A percentile compares a stretch with the other conserved stretches of the same genome.
Evolutionary conservation across 1,140 invertebrate genomes (phyloP).

Genomic region (Apis dorsata): DNA sequence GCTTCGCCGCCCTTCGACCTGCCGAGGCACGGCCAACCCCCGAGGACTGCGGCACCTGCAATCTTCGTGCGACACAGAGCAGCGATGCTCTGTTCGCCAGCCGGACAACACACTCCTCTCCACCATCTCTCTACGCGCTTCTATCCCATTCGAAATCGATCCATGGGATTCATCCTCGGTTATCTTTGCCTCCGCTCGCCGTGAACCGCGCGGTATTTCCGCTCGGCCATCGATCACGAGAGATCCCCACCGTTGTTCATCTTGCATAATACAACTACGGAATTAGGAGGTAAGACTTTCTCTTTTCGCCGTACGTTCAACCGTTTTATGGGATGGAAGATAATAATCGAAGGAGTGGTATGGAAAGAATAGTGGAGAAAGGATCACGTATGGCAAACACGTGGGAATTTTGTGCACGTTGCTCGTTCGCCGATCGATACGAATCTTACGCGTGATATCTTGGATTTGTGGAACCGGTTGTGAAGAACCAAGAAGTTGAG

Average conservation of each 20-base stretch:
- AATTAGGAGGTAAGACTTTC: constrained; percentile 13
- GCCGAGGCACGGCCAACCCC: constrained; percentile 64
- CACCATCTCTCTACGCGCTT: constrained; percentile 5
- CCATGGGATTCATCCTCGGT: constrained; percentile 17
- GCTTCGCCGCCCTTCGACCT: constrained; percentile 44
- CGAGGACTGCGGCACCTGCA: constrained; percentile 72
- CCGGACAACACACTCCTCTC: neutral
- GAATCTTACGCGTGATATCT: constrained; percentile 2
- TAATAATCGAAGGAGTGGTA: too few relatives aligned
- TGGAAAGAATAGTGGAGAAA: neutral
- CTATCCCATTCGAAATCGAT: constrained; percentile 3
- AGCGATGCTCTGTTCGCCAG: constrained; percentile 65
- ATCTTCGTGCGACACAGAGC: constrained; percentile 66
- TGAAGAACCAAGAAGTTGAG: neutral
- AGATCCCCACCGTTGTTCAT: neutral
- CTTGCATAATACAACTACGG: neutral
- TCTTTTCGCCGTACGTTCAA: neutral
- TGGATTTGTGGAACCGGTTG: neutral
- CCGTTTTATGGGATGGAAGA: too few relatives aligned
- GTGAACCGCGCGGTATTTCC: neutral
- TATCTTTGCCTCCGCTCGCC: neutral
- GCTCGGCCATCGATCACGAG: neutral
- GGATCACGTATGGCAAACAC: neutral
- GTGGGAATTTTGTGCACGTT: constrained; percentile 20
- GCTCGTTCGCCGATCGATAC: constrained; percentile 3